Evolutionary conservation across 37 sponge, comb jelly and placozoan genomes (phyloP).

Genomic region (Eunapius fragilis): DNA sequence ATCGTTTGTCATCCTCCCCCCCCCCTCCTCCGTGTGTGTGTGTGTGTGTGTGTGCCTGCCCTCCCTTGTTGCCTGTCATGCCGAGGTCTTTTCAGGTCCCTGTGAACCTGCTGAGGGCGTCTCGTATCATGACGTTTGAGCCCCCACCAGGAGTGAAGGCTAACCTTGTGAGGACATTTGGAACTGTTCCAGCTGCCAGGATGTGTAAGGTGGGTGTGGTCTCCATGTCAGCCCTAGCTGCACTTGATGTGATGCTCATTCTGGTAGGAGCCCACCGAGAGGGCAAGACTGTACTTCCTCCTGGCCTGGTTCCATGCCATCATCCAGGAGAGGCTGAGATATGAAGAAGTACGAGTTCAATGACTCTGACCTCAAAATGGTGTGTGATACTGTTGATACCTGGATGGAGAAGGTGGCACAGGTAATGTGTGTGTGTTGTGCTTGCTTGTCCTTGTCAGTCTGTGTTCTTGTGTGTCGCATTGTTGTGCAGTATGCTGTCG

Average conservation of each 20-base stretch:
- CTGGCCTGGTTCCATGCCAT: constrained; percentile 98
- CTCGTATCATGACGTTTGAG: constrained; percentile 90
- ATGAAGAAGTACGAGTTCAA: constrained; percentile 98
- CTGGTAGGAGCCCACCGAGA: constrained; percentile 82
- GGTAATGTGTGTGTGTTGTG: constrained; percentile 25
- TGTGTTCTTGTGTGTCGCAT: not conserved
- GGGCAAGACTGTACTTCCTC: constrained; percentile 93
- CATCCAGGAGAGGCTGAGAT: constrained; percentile 90
- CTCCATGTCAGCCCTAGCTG: not conserved
- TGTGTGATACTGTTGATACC: constrained; percentile 94
- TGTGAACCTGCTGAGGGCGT: constrained; percentile 87
- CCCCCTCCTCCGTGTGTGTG: no score
- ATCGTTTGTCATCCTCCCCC: no score
- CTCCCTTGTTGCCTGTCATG: no score
- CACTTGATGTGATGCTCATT: not conserved
- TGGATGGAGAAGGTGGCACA: constrained; percentile 89
- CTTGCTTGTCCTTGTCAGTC: not conserved
- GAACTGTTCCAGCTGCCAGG: constrained; percentile 78
- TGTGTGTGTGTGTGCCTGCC: no score
- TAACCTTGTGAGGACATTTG: constrained; percentile 90
- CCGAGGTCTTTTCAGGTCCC: constrained; percentile 67
- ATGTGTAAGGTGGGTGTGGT: constrained; percentile 65
- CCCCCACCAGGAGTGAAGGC: constrained; percentile 96
- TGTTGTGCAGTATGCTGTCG: not conserved
- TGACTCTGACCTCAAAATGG: constrained; percentile 92